A percentile compares a stretch with the other conserved stretches of the same genome.
Evolutionary conservation across 1,140 invertebrate genomes (phyloP).

Genomic region (Cecropterus lyciades): DNA sequence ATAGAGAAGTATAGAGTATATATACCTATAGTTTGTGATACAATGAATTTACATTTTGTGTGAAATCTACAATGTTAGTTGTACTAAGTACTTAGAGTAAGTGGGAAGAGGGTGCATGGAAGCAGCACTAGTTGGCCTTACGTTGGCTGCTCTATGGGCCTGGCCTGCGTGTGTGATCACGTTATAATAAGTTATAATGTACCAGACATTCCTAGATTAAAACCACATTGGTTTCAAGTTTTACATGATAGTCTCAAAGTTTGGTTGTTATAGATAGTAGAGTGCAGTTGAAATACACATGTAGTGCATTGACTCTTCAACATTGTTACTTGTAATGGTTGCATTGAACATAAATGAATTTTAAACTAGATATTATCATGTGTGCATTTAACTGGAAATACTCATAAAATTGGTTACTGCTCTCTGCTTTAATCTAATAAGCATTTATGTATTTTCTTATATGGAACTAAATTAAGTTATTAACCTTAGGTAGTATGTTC

Average conservation of each 20-base stretch:
- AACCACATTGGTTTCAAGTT: constrained; percentile 23
- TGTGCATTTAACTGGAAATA: constrained; percentile 36
- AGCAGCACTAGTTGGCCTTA: constrained; percentile 13
- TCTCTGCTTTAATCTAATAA: constrained; percentile 32
- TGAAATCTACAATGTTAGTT: constrained; percentile 65
- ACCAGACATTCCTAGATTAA: constrained; percentile 33
- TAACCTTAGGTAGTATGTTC: not conserved
- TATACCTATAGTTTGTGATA: constrained; percentile 83
- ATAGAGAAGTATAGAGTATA: constrained; percentile 73
- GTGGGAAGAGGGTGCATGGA: constrained; percentile 18
- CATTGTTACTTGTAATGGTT: not conserved
- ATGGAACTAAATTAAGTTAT: not conserved
- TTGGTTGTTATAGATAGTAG: constrained; percentile 31
- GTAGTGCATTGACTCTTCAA: not conserved
- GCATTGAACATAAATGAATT: not conserved
- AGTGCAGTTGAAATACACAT: not conserved
- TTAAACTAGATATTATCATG: not conserved
- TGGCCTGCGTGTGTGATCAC: constrained; percentile 17
- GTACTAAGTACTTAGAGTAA: constrained; percentile 50
- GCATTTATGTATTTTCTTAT: not conserved
- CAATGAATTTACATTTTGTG: constrained; percentile 80
- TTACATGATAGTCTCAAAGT: constrained; percentile 24
- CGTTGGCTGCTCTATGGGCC: constrained; percentile 5
- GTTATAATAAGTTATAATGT: constrained; percentile 21
- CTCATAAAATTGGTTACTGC: constrained; percentile 30